phyloP scores from a whole-genome alignment of 2,797 vertebrate species.

The Mormyrus hasselquistii region DNA sequence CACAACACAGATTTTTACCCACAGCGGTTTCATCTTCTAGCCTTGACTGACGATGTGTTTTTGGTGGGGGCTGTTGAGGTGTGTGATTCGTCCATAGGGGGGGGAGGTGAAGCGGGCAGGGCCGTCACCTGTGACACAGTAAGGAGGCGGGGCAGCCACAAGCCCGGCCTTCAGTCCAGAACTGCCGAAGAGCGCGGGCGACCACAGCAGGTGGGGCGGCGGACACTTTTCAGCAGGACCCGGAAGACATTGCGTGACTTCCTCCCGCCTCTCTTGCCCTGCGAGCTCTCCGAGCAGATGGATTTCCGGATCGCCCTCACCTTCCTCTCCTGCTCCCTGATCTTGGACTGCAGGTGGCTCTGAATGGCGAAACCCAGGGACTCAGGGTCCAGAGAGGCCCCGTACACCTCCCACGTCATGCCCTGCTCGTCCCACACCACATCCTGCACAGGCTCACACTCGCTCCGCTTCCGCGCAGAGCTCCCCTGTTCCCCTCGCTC shows the following conservation, averaged over 20 bases:
- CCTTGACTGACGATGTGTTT: background rate
- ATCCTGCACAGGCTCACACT: slow-evolving; percentile 60
- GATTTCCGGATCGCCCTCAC: slow-evolving; percentile 62
- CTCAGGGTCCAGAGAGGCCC: slow-evolving; percentile 73
- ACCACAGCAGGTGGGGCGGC: slow-evolving; percentile 14
- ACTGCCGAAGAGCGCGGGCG: background rate
- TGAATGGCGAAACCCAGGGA: slow-evolving; percentile 80
- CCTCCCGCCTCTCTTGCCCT: slow-evolving; percentile 60
- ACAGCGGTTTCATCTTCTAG: background rate
- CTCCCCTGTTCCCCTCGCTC: slow-evolving; percentile 25
- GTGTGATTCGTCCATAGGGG: too few species aligned
- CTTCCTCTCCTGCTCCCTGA: slow-evolving; percentile 72
- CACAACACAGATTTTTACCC: background rate
- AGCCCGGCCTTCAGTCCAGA: background rate
- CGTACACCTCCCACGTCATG: slow-evolving; percentile 91
- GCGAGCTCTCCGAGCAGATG: slow-evolving; percentile 64
- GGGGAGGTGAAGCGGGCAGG: background rate
- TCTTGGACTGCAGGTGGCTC: slow-evolving; percentile 81
- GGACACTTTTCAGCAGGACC: slow-evolving; percentile 5
- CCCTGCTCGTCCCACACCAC: slow-evolving; percentile 85
- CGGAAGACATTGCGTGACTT: slow-evolving; percentile 55
- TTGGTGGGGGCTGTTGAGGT: background rate
- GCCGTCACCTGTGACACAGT: background rate
- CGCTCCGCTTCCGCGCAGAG: slow-evolving; percentile 27
- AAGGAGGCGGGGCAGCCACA: background rate